phyloP scores from a whole-genome alignment of 1,140 invertebrate genomes.

The Drosophila melanica region DNA sequence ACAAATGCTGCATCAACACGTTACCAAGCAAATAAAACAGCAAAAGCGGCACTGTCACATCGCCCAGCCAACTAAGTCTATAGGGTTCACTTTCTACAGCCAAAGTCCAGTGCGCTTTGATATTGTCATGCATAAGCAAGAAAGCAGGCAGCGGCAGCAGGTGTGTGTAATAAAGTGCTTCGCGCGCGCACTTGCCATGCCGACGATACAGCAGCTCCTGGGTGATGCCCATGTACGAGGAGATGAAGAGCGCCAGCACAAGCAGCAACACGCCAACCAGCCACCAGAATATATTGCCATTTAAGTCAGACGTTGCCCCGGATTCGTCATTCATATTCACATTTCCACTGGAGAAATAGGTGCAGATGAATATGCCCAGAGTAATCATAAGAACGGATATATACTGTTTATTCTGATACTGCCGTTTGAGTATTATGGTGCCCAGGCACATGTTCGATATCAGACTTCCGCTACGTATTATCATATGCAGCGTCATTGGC shows the following conservation, averaged over 20 bases:
- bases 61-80: slow-evolving; percentile 84
- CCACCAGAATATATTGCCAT: slow-evolving; percentile 88
- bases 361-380: slow-evolving; percentile 95
- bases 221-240: slow-evolving; percentile 97
- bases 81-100: slow-evolving; percentile 50
- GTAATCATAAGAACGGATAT: slow-evolving; percentile 97
- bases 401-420: slow-evolving; percentile 94
- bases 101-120: slow-evolving; percentile 85
- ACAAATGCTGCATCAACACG: slow-evolving; percentile 96
- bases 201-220: slow-evolving; percentile 95
- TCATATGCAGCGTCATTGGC: slow-evolving; percentile 99
- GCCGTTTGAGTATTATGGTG: slow-evolving; percentile 93
- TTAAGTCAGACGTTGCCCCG: background rate
- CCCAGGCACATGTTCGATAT: slow-evolving; percentile 99
- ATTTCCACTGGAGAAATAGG: slow-evolving; percentile 89
- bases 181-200: slow-evolving; percentile 96
- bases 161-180: slow-evolving; percentile 96
- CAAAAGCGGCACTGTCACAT: slow-evolving; percentile 87
- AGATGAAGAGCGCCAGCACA: slow-evolving; percentile 95
- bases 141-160: slow-evolving; percentile 72
- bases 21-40: slow-evolving; percentile 93
- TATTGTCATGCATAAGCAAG: slow-evolving; percentile 87
- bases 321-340: background rate
- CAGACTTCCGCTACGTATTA: slow-evolving; percentile 97
- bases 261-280: slow-evolving; percentile 92